phyloP scores from a whole-genome alignment of 2,888 invertebrate species.

The Noctua fimbriata region DNA sequence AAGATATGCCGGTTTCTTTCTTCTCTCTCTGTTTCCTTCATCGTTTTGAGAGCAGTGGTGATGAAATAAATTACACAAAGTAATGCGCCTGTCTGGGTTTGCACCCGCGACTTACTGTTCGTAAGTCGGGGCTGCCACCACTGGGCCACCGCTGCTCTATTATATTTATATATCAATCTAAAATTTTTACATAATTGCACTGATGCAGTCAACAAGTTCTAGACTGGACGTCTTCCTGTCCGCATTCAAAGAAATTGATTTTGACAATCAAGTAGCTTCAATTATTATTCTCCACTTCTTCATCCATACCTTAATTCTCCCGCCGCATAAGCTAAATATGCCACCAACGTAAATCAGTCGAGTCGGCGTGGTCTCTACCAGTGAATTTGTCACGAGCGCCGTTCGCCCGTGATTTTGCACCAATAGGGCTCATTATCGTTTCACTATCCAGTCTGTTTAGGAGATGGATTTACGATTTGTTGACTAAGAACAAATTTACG shows the following conservation, averaged over 20 bases:
- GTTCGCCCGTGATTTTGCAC: slow-evolving; percentile 80
- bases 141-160: too few species aligned
- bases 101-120: too few species aligned
- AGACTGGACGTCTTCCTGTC: neutral
- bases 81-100: too few species aligned
- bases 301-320: neutral
- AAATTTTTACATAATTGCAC: neutral
- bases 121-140: too few species aligned
- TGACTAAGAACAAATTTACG: slow-evolving; percentile 69
- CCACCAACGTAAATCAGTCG: slow-evolving; percentile 68
- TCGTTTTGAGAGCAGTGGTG: too few species aligned
- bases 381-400: slow-evolving; percentile 74
- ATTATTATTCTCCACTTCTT: neutral
- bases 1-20: too few species aligned
- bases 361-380: slow-evolving; percentile 64
- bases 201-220: neutral
- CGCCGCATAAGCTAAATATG: slow-evolving; percentile 49
- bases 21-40: too few species aligned
- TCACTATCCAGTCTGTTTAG: slow-evolving; percentile 72
- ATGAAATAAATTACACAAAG: too few species aligned
- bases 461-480: slow-evolving; percentile 73
- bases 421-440: slow-evolving; percentile 82
- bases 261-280: neutral
- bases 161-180: too few species aligned
- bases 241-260: neutral